phyloP scores from a whole-genome alignment of 2,113 vertebrate species.

The Galeopterus variegatus region DNA sequence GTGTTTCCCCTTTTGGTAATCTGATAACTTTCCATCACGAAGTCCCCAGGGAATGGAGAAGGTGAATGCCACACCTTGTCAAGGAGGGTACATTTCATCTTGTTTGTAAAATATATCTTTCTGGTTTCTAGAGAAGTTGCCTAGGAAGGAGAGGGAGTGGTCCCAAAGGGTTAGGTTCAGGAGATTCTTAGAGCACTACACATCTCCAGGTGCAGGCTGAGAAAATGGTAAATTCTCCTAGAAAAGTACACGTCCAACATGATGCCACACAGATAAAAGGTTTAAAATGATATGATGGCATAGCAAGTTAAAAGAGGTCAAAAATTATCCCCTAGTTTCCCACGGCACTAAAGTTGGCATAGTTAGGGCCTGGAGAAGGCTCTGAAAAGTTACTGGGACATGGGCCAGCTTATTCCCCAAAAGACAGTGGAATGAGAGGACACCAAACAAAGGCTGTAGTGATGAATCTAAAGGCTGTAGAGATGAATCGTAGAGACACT shows the following conservation, averaged over 20 bases:
- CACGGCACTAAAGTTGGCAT: background rate
- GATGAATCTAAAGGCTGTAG: background rate
- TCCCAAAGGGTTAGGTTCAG: background rate
- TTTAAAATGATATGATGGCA: background rate
- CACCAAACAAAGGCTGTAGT: background rate
- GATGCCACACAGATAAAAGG: slow-evolving; percentile 8
- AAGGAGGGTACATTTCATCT: slow-evolving; percentile 23
- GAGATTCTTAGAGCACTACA: slow-evolving; percentile 6
- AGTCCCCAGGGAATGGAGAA: background rate
- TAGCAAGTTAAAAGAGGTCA: background rate
- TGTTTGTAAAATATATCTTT: background rate
- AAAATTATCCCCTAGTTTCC: background rate
- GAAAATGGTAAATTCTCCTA: background rate
- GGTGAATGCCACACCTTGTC: background rate
- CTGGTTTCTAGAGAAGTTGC: background rate
- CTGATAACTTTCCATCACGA: slow-evolving; percentile 30
- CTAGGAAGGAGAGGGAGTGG: slow-evolving; percentile 27
- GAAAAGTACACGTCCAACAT: slow-evolving; percentile 9
- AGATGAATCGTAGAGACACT: background rate
- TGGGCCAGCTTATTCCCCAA: background rate
- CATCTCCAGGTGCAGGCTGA: background rate
- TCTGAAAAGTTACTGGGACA: background rate
- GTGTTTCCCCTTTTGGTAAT: slow-evolving; percentile 10
- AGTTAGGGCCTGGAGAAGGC: background rate
- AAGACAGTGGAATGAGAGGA: background rate